Evolutionary conservation across 2,888 invertebrate species (phyloP).

Genomic region (Hetaerina titia): DNA sequence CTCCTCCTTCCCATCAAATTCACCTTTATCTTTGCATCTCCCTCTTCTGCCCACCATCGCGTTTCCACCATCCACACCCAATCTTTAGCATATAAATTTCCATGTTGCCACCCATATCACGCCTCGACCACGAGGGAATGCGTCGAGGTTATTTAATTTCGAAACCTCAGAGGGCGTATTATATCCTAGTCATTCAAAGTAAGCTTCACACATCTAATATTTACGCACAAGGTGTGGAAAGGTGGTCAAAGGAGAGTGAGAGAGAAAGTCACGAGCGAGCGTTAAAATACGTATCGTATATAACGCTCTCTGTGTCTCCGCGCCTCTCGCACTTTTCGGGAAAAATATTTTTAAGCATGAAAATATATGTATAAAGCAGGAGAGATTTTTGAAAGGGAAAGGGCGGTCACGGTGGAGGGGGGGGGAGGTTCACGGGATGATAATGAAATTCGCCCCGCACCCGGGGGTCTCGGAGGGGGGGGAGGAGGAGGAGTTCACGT

Average conservation of each 20-base stretch:
- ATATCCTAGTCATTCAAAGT: slow-evolving; percentile 21
- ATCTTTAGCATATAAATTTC: slow-evolving; percentile 24
- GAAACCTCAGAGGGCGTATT: neutral
- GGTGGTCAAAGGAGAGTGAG: neutral
- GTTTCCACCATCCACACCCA: neutral
- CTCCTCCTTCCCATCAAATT: neutral
- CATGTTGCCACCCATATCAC: neutral
- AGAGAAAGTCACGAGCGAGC: neutral
- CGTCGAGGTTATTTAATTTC: neutral
- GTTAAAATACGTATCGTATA: neutral
- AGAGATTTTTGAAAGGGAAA: neutral
- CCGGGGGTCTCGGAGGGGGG: neutral
- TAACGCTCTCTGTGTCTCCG: neutral
- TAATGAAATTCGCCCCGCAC: neutral
- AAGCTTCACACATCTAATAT: neutral
- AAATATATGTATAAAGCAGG: neutral
- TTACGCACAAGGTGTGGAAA: neutral
- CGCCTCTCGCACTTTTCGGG: too few relatives aligned
- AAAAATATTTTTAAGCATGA: neutral
- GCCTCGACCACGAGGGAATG: neutral
- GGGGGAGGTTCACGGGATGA: neutral
- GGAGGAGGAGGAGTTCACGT: neutral
- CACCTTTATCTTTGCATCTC: neutral
- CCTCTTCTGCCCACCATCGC: neutral
- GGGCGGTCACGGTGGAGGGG: neutral